phyloP scores from a whole-genome alignment of 2,113 vertebrate species.

The Triplophysa tibetana region DNA sequence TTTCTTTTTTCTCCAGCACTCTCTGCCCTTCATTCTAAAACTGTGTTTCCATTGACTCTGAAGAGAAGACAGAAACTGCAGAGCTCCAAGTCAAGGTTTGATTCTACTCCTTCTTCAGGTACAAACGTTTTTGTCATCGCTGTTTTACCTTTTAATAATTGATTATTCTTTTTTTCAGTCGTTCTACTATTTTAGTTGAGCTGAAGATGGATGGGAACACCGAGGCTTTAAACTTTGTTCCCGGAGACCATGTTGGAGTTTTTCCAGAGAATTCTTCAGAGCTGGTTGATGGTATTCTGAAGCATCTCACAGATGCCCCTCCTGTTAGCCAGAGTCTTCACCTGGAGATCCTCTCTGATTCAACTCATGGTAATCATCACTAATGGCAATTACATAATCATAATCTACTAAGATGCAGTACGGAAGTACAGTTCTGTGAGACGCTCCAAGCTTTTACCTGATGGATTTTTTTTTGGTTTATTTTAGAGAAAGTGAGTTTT shows the following conservation, averaged over 20 bases:
- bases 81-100: constrained; percentile 77
- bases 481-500: constrained; percentile 70
- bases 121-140: background rate
- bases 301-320: constrained; percentile 71
- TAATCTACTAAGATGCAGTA: background rate
- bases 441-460: background rate
- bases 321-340: constrained; percentile 66
- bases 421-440: background rate
- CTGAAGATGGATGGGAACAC: constrained; percentile 67
- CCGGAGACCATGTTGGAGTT: constrained; percentile 81
- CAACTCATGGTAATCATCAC: constrained; percentile 63
- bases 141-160: background rate
- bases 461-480: background rate
- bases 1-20: constrained; percentile 67
- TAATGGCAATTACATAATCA: background rate
- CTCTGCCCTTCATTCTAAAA: constrained; percentile 73
- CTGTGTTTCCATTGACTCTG: constrained; percentile 75
- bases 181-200: constrained; percentile 77
- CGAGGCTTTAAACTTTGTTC: constrained; percentile 70
- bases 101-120: background rate
- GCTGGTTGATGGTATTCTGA: constrained; percentile 75
- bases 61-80: constrained; percentile 78
- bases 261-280: constrained; percentile 76
- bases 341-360: constrained; percentile 66
- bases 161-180: constrained; percentile 61